Conservation (phyloP, 30 jellyfish, hydroid and myxozoan species). For the Turritopsis rubra region DNA sequence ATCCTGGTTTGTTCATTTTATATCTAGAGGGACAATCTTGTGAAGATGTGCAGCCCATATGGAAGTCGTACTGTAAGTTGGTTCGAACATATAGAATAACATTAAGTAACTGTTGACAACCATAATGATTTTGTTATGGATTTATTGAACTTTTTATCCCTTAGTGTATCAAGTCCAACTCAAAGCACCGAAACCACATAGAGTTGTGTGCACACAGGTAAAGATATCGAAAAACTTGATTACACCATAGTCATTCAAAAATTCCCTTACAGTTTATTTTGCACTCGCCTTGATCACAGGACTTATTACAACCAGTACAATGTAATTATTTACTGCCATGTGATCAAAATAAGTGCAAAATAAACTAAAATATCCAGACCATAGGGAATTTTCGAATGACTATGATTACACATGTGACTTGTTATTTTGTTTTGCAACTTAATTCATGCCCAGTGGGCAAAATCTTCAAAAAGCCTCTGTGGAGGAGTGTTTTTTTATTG, state of each 20-base stretch:
- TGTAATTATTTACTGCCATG: no score
- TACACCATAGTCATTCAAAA: no score
- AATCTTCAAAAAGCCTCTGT: background rate
- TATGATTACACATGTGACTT: no score
- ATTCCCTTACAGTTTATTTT: no score
- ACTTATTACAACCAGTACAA: no score
- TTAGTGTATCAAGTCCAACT: slow-evolving; percentile 65
- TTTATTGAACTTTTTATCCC: no score
- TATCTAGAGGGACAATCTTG: slow-evolving; percentile 7
- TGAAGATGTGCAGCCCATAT: slow-evolving; percentile 37
- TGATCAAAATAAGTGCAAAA: no score
- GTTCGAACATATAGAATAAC: no score
- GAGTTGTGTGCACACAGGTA: slow-evolving; percentile 32
- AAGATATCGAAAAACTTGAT: background rate
- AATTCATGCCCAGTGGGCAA: background rate
- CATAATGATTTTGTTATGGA: background rate
- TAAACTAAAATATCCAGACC: no score
- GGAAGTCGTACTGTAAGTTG: slow-evolving; percentile 71
- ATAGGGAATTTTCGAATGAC: no score
- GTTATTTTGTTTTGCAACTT: no score
- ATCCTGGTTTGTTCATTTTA: background rate
- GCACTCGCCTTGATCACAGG: no score
- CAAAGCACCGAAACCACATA: slow-evolving; percentile 63
- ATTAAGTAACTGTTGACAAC: background rate
- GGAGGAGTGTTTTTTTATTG: background rate